phyloP scores from a whole-genome alignment of 2,113 vertebrate genomes.

The Phalacrocorax aristotelis region DNA sequence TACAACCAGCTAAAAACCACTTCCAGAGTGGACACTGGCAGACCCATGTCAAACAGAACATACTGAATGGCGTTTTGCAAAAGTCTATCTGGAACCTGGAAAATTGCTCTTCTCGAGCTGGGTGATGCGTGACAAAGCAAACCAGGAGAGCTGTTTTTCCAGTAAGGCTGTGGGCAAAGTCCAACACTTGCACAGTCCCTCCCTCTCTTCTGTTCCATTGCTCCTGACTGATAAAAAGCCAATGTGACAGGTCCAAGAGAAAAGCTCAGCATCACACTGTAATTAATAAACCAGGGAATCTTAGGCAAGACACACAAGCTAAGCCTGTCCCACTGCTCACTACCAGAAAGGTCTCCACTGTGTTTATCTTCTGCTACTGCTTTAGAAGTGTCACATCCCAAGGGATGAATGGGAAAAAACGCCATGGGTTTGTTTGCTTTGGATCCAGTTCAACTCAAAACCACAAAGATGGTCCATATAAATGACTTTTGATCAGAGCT shows the following conservation, averaged over 20 bases:
- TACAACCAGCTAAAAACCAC: background rate
- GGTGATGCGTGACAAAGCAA: background rate
- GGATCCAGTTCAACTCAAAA: background rate
- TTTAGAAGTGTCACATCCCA: background rate
- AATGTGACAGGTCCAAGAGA: background rate
- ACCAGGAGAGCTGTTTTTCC: background rate
- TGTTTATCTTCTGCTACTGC: slow-evolving; percentile 6
- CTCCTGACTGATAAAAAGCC: background rate
- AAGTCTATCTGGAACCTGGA: background rate
- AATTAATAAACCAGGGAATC: background rate
- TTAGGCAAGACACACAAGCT: background rate
- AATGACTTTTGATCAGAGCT: slow-evolving; percentile 18
- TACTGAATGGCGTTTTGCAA: background rate
- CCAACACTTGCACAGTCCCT: background rate
- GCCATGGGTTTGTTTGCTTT: background rate
- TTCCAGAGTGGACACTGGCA: background rate
- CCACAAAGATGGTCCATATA: background rate
- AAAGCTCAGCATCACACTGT: background rate
- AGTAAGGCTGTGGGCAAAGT: background rate
- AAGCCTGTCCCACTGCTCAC: background rate
- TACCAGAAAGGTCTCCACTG: background rate
- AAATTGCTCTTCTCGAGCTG: background rate
- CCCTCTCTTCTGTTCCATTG: background rate
- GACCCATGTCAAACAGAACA: background rate
- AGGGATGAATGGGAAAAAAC: background rate